phyloP scores from a whole-genome alignment of 2,113 vertebrate species.

The Colossoma macropomum region DNA sequence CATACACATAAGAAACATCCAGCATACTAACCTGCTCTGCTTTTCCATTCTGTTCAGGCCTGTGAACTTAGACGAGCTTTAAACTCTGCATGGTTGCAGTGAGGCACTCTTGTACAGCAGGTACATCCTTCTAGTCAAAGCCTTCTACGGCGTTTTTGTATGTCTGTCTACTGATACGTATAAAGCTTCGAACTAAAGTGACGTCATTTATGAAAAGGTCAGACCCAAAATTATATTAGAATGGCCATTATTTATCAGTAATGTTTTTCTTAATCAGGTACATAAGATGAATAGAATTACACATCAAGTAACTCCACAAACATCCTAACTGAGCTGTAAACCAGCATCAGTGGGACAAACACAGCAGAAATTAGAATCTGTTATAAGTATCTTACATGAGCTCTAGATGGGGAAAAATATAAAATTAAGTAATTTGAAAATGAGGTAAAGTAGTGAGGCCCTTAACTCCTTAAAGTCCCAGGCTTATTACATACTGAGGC shows the following conservation, averaged over 20 bases:
- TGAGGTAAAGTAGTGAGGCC: too few relatives aligned
- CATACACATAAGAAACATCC: not conserved
- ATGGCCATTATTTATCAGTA: not conserved
- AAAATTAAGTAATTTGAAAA: too few relatives aligned
- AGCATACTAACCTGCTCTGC: not conserved
- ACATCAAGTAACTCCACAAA: too few relatives aligned
- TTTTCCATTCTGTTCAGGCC: conserved; percentile 24
- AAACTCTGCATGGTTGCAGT: conserved; percentile 8
- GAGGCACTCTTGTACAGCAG: not conserved
- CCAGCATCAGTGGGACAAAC: too few relatives aligned
- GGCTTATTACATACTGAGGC: too few relatives aligned
- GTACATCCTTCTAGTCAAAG: not conserved
- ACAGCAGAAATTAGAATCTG: too few relatives aligned
- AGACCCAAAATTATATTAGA: not conserved
- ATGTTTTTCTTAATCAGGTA: too few relatives aligned
- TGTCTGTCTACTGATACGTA: not conserved
- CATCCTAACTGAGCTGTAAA: too few relatives aligned
- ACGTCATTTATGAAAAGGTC: not conserved
- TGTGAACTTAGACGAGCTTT: conserved; percentile 45
- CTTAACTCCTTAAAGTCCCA: too few relatives aligned
- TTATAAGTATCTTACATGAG: too few relatives aligned
- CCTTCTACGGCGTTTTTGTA: not conserved
- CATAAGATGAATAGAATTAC: too few relatives aligned
- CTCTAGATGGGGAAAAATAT: too few relatives aligned
- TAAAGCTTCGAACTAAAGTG: not conserved